These are phyloP conservation scores for Ammodytes marinus DNA, from an alignment of 2,113 vertebrate species.

Conservation along the genomic window DNA sequence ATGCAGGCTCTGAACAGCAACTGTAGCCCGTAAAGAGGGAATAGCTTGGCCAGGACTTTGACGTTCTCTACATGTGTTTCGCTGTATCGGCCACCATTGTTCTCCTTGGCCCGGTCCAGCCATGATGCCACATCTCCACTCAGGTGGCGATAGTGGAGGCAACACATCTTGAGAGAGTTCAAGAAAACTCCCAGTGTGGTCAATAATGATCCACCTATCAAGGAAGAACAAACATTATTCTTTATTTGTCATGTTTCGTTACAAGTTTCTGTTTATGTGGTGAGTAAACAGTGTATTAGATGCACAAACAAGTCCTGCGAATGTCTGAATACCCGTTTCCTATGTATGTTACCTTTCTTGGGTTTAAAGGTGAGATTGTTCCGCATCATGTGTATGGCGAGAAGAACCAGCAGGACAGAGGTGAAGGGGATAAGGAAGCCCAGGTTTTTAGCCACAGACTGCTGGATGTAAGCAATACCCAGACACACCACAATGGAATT, in stretches of 20 bases:
- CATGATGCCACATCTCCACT: slow-evolving; percentile 76
- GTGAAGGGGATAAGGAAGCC: slow-evolving; percentile 92
- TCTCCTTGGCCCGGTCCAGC: slow-evolving; percentile 90
- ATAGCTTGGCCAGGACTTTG: slow-evolving; percentile 87
- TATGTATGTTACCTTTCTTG: slow-evolving; percentile 85
- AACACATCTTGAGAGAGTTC: slow-evolving; percentile 84
- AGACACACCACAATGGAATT: slow-evolving; percentile 91
- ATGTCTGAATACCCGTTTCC: neutral
- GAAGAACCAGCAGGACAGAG: slow-evolving; percentile 88
- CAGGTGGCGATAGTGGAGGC: slow-evolving; percentile 78
- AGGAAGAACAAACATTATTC: neutral
- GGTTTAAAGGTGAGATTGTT: slow-evolving; percentile 90
- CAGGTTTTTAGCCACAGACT: slow-evolving; percentile 88
- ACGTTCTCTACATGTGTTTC: slow-evolving; percentile 90
- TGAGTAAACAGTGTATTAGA: no score
- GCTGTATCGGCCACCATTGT: slow-evolving; percentile 86
- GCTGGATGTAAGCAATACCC: slow-evolving; percentile 93
- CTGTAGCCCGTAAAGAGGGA: slow-evolving; percentile 91
- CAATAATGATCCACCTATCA: slow-evolving; percentile 81
- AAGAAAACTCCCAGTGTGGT: slow-evolving; percentile 86
- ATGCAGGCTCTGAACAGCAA: slow-evolving; percentile 89
- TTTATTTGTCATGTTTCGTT: neutral
- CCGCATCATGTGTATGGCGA: slow-evolving; percentile 90
- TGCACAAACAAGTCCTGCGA: neutral
- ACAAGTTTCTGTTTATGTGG: neutral